A percentile compares a stretch with the other conserved stretches of the same genome.
Conservation (phyloP, 2,888 invertebrate genomes). For the Platynereis dumerilii region DNA sequence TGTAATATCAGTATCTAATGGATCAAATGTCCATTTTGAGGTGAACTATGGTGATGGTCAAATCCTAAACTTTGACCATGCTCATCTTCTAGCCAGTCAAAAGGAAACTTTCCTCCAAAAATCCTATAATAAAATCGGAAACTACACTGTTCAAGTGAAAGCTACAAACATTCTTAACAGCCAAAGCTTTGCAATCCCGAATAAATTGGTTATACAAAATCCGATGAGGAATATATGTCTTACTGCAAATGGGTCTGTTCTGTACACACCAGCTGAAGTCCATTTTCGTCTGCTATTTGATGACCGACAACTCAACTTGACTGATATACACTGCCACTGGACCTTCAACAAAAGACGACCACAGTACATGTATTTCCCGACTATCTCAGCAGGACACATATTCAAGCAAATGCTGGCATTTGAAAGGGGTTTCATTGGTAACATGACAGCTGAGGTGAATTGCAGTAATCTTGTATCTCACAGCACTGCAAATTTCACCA, state of each 20-base stretch:
- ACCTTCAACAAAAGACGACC: background rate
- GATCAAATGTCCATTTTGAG: background rate
- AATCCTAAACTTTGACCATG: background rate
- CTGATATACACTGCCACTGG: background rate
- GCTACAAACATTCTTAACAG: background rate
- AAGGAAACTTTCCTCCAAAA: background rate
- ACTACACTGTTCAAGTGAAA: slow-evolving; percentile 1
- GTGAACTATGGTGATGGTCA: background rate
- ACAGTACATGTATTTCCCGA: background rate
- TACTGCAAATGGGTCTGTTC: background rate
- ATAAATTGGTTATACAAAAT: background rate
- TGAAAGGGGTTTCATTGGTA: slow-evolving; percentile 4
- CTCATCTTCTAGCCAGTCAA: background rate
- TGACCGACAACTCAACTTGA: background rate
- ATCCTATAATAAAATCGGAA: slow-evolving; percentile 2
- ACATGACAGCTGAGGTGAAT: background rate
- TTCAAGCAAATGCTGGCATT: background rate
- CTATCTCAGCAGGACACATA: background rate
- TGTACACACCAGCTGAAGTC: background rate
- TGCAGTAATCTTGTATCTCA: background rate
- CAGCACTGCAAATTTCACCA: background rate
- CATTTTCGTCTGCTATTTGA: background rate
- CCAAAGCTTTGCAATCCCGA: background rate
- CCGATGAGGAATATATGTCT: background rate
- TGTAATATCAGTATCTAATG: background rate